phyloP scores from a whole-genome alignment of 2,113 vertebrate genomes.

The Microtus oregoni region DNA sequence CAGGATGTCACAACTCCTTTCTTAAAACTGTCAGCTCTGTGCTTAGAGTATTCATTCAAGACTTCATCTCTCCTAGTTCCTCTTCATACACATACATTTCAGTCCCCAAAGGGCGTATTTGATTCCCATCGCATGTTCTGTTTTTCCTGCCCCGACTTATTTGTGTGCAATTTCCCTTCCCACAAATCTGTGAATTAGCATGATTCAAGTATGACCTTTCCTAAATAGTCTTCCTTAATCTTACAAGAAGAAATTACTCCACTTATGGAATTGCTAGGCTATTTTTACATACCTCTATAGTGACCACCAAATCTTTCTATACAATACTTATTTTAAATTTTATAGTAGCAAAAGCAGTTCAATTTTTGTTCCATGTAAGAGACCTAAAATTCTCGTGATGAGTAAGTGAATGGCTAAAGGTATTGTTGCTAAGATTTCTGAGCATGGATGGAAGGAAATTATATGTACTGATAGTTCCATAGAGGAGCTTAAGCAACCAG shows the following conservation, averaged over 20 bases:
- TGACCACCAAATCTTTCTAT: neutral
- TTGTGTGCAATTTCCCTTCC: neutral
- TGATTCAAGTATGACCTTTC: neutral
- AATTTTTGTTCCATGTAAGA: neutral
- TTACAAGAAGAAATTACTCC: neutral
- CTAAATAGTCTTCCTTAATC: neutral
- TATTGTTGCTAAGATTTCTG: neutral
- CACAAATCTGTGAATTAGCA: neutral
- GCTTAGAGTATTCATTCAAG: constrained; percentile 4
- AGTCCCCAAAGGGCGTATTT: neutral
- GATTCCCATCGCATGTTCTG: neutral
- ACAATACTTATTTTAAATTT: neutral
- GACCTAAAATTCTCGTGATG: neutral
- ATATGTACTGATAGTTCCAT: neutral
- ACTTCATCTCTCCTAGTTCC: neutral
- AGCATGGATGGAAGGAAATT: neutral
- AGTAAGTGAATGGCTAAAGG: neutral
- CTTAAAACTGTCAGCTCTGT: neutral
- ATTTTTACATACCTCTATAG: neutral
- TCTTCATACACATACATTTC: neutral
- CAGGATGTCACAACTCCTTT: neutral
- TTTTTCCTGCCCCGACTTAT: neutral
- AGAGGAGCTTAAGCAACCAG: neutral
- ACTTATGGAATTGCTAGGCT: neutral
- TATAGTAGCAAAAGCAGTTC: neutral